A percentile compares a stretch with the other conserved stretches of the same genome.
Evolutionary conservation across 2,888 invertebrate genomes (phyloP).

Genomic region (Iselma pallidipennis): DNA sequence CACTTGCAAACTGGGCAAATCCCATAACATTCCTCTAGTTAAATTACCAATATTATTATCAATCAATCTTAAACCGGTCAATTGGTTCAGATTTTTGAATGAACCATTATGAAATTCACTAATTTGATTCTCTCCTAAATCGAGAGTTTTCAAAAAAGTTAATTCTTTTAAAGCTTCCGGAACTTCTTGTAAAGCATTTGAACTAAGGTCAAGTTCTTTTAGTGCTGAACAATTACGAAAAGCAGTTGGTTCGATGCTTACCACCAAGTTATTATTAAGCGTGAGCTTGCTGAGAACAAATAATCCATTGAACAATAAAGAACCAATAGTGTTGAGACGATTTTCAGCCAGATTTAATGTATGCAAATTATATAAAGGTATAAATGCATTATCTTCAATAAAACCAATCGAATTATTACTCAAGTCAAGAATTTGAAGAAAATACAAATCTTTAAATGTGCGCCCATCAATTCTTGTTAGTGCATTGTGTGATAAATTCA

Average conservation of each 20-base stretch:
- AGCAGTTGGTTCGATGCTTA: slow-evolving; percentile 76
- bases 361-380: slow-evolving; percentile 86
- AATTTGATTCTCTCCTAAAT: slow-evolving; percentile 91
- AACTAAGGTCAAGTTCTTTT: slow-evolving; percentile 86
- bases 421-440: slow-evolving; percentile 82
- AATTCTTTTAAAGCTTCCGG: slow-evolving; percentile 83
- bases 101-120: slow-evolving; percentile 80
- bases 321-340: slow-evolving; percentile 77
- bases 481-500: slow-evolving; percentile 86
- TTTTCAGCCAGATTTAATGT: slow-evolving; percentile 89
- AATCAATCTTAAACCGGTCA: slow-evolving; percentile 85
- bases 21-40: slow-evolving; percentile 84
- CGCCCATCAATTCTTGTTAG: slow-evolving; percentile 80
- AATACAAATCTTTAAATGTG: slow-evolving; percentile 85
- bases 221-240: slow-evolving; percentile 87
- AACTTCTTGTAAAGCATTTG: slow-evolving; percentile 79
- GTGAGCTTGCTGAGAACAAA: slow-evolving; percentile 83
- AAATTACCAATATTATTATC: slow-evolving; percentile 88
- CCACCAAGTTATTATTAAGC: slow-evolving; percentile 82
- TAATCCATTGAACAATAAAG: slow-evolving; percentile 80
- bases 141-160: slow-evolving; percentile 82
- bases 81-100: slow-evolving; percentile 81
- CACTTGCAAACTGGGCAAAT: slow-evolving; percentile 80
- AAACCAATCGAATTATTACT: slow-evolving; percentile 88
- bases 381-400: slow-evolving; percentile 84